These are phyloP conservation scores for Vesta saturnalis DNA, from an alignment of 2,888 invertebrate species.

Conservation along the genomic window DNA sequence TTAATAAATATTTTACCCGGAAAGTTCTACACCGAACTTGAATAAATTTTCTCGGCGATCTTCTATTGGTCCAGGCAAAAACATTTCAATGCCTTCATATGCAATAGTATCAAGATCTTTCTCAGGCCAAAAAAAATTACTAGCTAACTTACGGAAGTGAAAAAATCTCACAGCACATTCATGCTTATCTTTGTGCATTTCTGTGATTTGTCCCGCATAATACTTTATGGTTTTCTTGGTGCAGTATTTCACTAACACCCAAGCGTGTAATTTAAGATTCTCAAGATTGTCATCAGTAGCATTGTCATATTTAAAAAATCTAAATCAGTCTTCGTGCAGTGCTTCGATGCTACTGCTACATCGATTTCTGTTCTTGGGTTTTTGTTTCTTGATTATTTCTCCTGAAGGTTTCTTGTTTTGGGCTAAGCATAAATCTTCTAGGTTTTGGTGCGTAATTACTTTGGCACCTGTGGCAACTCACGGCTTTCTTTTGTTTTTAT, in stretches of 20 bases:
- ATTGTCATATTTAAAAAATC: background rate
- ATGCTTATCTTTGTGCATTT: background rate
- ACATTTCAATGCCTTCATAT: background rate
- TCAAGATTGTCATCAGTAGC: background rate
- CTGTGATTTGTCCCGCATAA: conserved; percentile 1
- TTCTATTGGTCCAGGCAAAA: background rate
- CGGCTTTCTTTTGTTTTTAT: background rate
- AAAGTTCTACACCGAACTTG: background rate
- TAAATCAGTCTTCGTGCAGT: background rate
- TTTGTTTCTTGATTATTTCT: no score
- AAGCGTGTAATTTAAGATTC: background rate
- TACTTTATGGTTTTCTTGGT: no score
- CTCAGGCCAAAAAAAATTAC: background rate
- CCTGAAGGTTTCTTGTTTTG: no score
- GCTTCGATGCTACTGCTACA: background rate
- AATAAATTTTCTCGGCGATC: background rate
- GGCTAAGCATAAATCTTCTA: no score
- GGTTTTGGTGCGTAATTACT: no score
- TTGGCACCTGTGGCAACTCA: no score
- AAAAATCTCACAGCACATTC: background rate
- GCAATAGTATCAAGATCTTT: background rate
- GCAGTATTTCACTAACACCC: background rate
- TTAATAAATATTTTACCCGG: no score
- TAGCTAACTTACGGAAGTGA: background rate
- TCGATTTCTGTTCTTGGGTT: background rate